Base-by-base conservation (phyloP, 2,888 invertebrate genomes). In the Ypsolopha scabrella region DNA sequence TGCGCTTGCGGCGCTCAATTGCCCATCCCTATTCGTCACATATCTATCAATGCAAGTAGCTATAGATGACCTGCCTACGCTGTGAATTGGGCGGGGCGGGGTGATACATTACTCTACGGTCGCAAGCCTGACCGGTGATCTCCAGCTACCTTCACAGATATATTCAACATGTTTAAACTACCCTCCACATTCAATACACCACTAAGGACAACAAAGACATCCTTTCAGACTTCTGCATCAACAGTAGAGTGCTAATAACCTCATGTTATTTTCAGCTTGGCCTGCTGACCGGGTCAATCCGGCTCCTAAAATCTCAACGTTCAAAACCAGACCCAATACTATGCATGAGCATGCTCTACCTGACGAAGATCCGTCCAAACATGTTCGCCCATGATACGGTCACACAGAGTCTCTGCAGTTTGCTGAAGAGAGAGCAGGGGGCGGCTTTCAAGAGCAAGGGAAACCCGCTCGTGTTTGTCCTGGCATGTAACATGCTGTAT, bases 281-380 rank as follows among this genome's bases (percentile, higher is more conserved):
- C 0, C 88, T 95, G 7, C 82, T 98, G n/a, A 94, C 96, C 60
- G 96, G 97, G 0, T 93, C 94, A n/a, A 91, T 97, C 36, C 94
- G 93, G 63, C 87, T 91, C 0, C 87, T 97, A 1, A 91, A 92
- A 56, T 89, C 89, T 7, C 93, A 94, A 59, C 88, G 95, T 48
- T 91, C 93, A 51, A 97, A 96, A 67, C 95, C 96, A 4, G 95
- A 96, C 61, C 90, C 92, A 34, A 85, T 94, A 38, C 80, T 94
- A 0, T 94, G 92, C 65, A 89, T 95, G 69, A 91, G 93, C 41
- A 80, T 98, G 51, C 87, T 96, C 52, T 93, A 95, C 70, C 74
- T 96, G 14, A 93, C 93, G 0, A 95, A 95, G 76, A 88, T 93
- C 51, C 90, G 93, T 45, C 93, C 96, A 0, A 88, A 90, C 53